A percentile compares a stretch with the other conserved stretches of the same genome.
Conservation (phyloP, 2,797 vertebrate genomes). For the Aselliscus stoliczkanus region DNA sequence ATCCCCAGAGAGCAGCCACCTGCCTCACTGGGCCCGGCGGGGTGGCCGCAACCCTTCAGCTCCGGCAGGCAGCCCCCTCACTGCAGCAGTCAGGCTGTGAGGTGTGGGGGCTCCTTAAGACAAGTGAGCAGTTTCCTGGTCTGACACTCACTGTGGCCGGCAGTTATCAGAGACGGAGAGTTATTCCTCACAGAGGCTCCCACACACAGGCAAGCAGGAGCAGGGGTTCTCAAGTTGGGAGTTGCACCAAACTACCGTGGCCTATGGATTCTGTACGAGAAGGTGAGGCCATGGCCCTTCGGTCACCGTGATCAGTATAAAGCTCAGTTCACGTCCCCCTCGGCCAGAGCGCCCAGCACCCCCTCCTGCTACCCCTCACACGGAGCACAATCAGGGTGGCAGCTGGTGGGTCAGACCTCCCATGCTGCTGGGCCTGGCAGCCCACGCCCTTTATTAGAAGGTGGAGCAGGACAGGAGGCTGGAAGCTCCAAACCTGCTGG, state of each 20-base stretch:
- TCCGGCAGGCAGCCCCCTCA: background rate
- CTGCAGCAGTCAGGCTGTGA: background rate
- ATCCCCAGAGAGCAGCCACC: background rate
- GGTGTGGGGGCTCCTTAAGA: background rate
- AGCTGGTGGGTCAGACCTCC: background rate
- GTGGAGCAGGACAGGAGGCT: background rate
- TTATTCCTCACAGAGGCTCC: background rate
- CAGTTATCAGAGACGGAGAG: background rate
- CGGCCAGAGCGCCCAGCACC: no score
- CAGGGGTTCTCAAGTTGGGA: no score
- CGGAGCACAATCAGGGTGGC: background rate
- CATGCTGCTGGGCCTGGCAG: background rate
- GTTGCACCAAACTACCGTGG: no score
- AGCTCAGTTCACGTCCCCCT: accelerated
- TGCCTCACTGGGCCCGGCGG: background rate
- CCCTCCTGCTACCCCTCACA: no score
- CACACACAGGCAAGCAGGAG: background rate
- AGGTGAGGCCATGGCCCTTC: background rate
- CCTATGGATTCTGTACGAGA: background rate
- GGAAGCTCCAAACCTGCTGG: background rate
- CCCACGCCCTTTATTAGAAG: accelerated
- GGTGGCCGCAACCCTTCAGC: background rate
- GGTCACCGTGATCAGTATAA: background rate
- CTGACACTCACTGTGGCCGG: background rate
- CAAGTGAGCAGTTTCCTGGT: background rate